Base-by-base conservation (phyloP, 2,797 vertebrate genomes). In the Dallia pectoralis region DNA sequence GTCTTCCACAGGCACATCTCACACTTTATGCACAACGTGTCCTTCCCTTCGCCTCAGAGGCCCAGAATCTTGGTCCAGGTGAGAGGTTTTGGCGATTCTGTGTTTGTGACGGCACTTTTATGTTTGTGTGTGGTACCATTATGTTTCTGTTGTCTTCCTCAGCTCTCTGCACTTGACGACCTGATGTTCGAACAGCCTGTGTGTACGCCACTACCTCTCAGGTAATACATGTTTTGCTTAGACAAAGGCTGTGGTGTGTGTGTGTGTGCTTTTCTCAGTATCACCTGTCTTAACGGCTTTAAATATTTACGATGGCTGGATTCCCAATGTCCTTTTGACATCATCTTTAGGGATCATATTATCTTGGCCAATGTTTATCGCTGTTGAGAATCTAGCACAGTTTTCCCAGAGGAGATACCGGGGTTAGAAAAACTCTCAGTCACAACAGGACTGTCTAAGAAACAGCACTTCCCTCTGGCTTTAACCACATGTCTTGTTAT, bases 41-140 rank as follows among this genome's bases (percentile, higher is more conserved):
- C 96, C 65, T 99, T 99, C 84, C 97, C 97, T 79, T 99, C 97
- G 71, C 95, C 97, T 56, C 97, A 99, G 82, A 96, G 97, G 85
- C 97, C 97, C 79, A 95, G 97, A 90, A 99, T 99, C 82, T 93
- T 99, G 71, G 96, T 98, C 78, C 97, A 99, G 93, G 97, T 96
- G 86, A 91, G 62, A 67, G n/a, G n/a, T 14, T 49, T 1, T 19
- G 32, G 65, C n/a, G 16, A 36, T 0, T 67, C 47, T 16, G 16
- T 29, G 3, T 3, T 14, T 12, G 61, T 5, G 36, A 29, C 49
- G 29, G 29, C 19, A 18, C 12, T 62, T 66, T 2, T 16, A 7
- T 18, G 3, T 44, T 15, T 3, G 16, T 16, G 12, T 18, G 4
- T 30, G 30, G 16, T 16, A 32, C 6, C 1, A 6, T 36, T 6